Conservation (phyloP, 2,888 invertebrate species). For the Kryphioiulus occultus region DNA sequence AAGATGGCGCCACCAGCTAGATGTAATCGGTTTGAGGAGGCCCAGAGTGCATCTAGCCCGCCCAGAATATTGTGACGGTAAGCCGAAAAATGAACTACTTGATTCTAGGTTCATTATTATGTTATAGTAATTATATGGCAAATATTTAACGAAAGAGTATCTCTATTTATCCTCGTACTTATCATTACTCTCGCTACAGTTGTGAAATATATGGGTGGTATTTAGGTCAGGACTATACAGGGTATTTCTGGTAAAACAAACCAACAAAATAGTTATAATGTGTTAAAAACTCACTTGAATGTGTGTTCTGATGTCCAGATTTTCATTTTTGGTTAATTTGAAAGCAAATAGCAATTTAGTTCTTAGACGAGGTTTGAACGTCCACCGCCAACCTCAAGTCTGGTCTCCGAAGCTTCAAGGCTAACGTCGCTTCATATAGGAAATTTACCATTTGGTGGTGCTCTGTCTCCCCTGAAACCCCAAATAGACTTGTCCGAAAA, state of each 20-base stretch:
- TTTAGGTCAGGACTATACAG: neutral
- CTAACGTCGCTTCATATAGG: neutral
- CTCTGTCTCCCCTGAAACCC: neutral
- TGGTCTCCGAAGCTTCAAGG: conserved; percentile 33
- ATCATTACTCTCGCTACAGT: neutral
- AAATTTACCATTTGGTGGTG: conserved; percentile 60
- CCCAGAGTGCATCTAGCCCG: no score
- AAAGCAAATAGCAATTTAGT: neutral
- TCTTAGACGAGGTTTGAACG: neutral
- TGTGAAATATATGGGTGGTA: neutral
- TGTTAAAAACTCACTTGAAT: neutral
- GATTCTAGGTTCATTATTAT: neutral
- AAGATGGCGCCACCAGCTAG: neutral
- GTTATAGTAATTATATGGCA: neutral
- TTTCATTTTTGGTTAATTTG: conserved; percentile 32
- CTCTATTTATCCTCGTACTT: no score
- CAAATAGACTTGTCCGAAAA: conserved; percentile 61
- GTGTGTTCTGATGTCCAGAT: neutral
- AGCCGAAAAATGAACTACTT: neutral
- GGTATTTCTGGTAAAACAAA: neutral
- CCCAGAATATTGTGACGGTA: neutral
- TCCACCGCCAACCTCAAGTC: neutral
- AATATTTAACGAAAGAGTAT: neutral
- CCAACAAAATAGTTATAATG: neutral
- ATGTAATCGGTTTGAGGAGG: neutral